Base-by-base conservation (phyloP, 2,113 vertebrate species). In the Hippocampus abdominalis region DNA sequence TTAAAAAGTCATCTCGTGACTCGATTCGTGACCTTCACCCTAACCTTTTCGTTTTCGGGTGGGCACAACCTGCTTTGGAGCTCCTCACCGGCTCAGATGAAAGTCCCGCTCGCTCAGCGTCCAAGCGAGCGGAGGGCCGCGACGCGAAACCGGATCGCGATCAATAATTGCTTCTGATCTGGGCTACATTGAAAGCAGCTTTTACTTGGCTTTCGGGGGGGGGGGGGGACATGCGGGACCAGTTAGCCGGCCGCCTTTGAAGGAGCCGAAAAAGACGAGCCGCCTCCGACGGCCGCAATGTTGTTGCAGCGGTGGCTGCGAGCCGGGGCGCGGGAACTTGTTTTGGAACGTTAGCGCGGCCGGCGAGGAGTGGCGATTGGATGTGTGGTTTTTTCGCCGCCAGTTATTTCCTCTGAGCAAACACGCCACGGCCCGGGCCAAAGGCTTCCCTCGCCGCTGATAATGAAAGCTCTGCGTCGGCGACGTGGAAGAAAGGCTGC, bases 71-170 rank as follows among this genome's bases (percentile, higher is more conserved):
- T 46, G 70, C 64, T 74, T 12, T 76, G 74, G 80, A 74, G 77
- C 68, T 79, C 81, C 81, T 71, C 18, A 42, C 68, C 73, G 39
- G 68, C 82, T 85, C 81, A 77, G 80, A 83, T 86, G 70, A 81
- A 84, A 25, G 63, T 53, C 67, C 18, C 2, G 66, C 49, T 70
- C 66, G 75, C 46, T 73, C 64, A 39, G 59, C 62, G 77, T 77
- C 76, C 74, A 79, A 81, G 77, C 25, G 66, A 51, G 74, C 70
- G 76, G 62, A 76, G 67, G 71, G 65, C 67, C 71, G 49, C 68
- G 75, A 62, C 9, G 25, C 48, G 71, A 75, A 84, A 84, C 49
- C 70, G 53, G 68, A 80, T 82, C 70, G 71, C 53, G 62, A 82
- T 77, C 79, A 71, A 59, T 74, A 66, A 69, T 63, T 68, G 60